Percentiles rank a stretch among this genome's conserved stretches.
Conservation (phyloP, 2,888 invertebrate genomes). For the Eupithecia abbreviata region DNA sequence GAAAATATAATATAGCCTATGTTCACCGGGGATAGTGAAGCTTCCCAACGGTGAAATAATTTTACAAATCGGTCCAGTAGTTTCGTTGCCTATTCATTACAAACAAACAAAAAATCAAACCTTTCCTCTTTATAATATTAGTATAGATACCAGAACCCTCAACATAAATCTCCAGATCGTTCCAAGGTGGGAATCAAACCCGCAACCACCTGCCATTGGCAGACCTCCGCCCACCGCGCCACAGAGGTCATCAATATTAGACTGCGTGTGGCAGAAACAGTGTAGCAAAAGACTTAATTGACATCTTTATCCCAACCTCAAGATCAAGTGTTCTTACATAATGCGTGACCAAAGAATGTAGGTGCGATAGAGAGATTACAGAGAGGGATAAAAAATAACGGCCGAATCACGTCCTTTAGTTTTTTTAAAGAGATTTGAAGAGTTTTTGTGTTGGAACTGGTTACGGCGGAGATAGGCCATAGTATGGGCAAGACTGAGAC, state of each 20-base stretch:
- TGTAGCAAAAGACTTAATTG: not conserved
- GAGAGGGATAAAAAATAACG: constrained; percentile 49
- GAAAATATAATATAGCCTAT: too few species aligned
- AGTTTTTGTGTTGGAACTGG: constrained; percentile 28
- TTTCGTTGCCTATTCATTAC: too few species aligned
- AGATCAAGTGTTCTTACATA: constrained; percentile 7
- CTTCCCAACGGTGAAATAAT: too few species aligned
- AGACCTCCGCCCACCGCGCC: too few species aligned
- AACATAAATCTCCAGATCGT: too few species aligned
- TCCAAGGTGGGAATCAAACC: too few species aligned
- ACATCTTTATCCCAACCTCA: constrained; percentile 1
- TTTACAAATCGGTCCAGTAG: too few species aligned
- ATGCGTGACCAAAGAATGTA: constrained; percentile 11
- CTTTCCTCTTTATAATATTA: too few species aligned
- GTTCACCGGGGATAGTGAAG: too few species aligned
- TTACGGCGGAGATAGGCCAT: constrained; percentile 8
- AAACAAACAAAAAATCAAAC: too few species aligned
- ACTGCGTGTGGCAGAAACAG: not conserved
- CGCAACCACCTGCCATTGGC: too few species aligned
- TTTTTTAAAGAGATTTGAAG: constrained; percentile 42
- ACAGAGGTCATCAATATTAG: not conserved
- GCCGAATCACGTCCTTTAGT: constrained; percentile 53
- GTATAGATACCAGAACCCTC: too few species aligned
- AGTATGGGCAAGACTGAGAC: not conserved
- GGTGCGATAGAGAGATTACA: constrained; percentile 16